Base-by-base conservation (phyloP, 2,797 vertebrate genomes). In the Echiichthys vipera region DNA sequence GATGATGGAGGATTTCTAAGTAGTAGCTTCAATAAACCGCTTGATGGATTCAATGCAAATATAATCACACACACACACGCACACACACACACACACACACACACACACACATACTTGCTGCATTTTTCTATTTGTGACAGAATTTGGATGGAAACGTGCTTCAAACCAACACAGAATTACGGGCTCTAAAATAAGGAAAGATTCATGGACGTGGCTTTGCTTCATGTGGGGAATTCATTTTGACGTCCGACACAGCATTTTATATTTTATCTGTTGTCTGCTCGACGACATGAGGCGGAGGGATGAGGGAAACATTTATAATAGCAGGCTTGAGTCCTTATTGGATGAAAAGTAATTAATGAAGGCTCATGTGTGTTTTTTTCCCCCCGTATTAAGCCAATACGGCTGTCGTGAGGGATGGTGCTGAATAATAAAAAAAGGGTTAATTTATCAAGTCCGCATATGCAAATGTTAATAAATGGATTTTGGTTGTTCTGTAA, bases 1-100 rank as follows among this genome's bases (percentile, higher is more conserved):
- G 61, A 81, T 70, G 83, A 81, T 68, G 55, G 81, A 86, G 76
- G 78, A 74, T 64, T 79, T 78, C 64, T 81, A 83, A 85, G 80
- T 72, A 67, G 63, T 56, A 80, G 81, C 79, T 77, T 43, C 55
- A 66, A 67, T 87, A 78, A 89, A 88, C 77, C 81, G 39, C 85
- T 58, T 67, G 71, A 81, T 80, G 85, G 73, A 83, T 87, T 63
- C 1, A 1, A 78, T 67, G 72, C 64, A 84, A 80, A 89, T 82
- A 77, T 74, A 83, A 75, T 78, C 74, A 54, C 65, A 51, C 46
- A 39, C 45, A 24, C 46, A 39, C 13, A 34, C 42, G 20, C 34
- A 8, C 8, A 14, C 2, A 9, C 27, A n/a, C 74, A 54, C 65
- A 51, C 46, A 39, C 74, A 54, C 65, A 51, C 46, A 39, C 45